Conservation (phyloP, 2,797 vertebrate genomes). For the Rhinogobio ventralis region DNA sequence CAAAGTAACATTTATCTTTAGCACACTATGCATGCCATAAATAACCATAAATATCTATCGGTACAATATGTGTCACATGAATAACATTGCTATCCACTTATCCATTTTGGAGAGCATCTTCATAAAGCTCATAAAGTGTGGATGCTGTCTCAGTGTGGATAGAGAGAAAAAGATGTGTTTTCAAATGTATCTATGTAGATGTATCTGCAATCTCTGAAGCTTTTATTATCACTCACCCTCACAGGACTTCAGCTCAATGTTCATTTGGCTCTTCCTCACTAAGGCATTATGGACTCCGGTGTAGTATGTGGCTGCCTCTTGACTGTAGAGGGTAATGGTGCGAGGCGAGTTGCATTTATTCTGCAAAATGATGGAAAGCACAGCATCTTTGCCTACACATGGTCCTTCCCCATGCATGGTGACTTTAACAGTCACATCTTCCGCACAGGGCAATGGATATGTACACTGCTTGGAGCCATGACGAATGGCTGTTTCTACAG, state of each 20-base stretch:
- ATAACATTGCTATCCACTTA: too few relatives aligned
- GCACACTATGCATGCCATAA: too few relatives aligned
- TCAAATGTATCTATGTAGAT: background rate
- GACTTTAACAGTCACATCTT: background rate
- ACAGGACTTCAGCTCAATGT: slow-evolving; percentile 21
- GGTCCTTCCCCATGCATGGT: slow-evolving; percentile 19
- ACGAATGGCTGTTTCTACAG: slow-evolving; percentile 79
- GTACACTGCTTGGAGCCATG: slow-evolving; percentile 49
- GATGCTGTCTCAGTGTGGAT: too few relatives aligned
- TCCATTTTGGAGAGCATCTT: too few relatives aligned
- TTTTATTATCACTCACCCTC: slow-evolving; percentile 22
- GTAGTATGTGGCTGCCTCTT: slow-evolving; percentile 47
- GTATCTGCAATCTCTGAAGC: background rate
- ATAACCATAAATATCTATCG: too few relatives aligned
- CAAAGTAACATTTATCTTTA: too few relatives aligned
- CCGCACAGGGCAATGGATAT: background rate
- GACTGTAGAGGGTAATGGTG: slow-evolving; percentile 11
- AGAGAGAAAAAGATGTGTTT: too few relatives aligned
- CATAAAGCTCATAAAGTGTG: too few relatives aligned
- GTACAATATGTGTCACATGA: too few relatives aligned
- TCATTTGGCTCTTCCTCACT: slow-evolving; percentile 34
- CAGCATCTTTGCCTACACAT: slow-evolving; percentile 47
- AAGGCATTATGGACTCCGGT: slow-evolving; percentile 43
- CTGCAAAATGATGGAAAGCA: slow-evolving; percentile 37
- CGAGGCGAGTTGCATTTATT: slow-evolving; percentile 29